These are phyloP conservation scores for Sinodicranocentrus sp. DNA, from an alignment of 2,888 invertebrate genomes.

Conservation along the genomic window DNA sequence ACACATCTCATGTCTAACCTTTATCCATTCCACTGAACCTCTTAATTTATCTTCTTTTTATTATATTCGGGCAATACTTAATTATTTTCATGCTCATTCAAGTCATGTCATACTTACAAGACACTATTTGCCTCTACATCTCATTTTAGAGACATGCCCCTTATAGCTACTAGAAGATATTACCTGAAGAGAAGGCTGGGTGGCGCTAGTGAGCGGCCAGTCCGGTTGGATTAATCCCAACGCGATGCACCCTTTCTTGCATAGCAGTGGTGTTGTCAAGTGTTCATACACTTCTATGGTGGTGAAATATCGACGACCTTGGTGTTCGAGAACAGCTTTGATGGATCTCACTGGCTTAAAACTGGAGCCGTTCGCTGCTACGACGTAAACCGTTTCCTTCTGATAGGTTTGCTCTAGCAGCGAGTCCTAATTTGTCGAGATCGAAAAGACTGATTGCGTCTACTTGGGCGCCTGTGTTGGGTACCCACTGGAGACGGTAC, in stretches of 20 bases:
- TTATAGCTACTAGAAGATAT: no score
- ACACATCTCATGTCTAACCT: no score
- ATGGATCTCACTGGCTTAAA: constrained; percentile 8
- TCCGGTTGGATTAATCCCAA: constrained; percentile 5
- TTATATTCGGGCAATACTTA: no score
- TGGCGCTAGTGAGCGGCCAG: constrained; percentile 24
- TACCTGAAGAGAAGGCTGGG: neutral
- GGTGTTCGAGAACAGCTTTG: neutral
- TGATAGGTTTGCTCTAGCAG: no score
- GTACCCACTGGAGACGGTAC: no score
- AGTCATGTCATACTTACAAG: no score
- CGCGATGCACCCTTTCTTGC: constrained; percentile 30
- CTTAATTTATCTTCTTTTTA: no score
- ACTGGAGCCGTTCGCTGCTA: constrained; percentile 10
- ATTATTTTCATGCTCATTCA: no score
- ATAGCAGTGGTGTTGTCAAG: constrained; percentile 7
- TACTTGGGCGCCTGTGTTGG: constrained; percentile 14
- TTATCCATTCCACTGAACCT: no score
- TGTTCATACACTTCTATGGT: neutral
- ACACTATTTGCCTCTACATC: no score
- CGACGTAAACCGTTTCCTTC: neutral
- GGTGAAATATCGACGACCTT: neutral
- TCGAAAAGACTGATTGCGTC: neutral
- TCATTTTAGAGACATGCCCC: no score
- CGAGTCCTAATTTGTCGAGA: neutral